Percentiles rank a stretch among this genome's conserved stretches.
phyloP scores from a whole-genome alignment of 2,888 invertebrate genomes.

The Leistus spinibarbis region DNA sequence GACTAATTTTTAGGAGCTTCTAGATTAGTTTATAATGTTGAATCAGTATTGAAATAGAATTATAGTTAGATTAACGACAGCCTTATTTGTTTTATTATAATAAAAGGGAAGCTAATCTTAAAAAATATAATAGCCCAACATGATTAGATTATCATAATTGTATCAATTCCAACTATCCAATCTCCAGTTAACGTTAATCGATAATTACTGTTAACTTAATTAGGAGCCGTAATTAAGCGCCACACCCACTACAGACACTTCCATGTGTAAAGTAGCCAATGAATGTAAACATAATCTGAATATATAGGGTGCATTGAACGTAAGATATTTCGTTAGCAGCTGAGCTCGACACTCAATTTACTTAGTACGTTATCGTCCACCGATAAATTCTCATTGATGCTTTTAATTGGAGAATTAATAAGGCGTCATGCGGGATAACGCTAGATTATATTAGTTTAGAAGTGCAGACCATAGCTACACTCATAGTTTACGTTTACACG shows the following conservation, averaged over 20 bases:
- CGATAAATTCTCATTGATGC: constrained; percentile 37
- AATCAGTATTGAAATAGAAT: too few relatives aligned
- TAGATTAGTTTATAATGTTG: too few relatives aligned
- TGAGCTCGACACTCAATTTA: constrained; percentile 9
- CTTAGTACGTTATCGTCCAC: constrained; percentile 23
- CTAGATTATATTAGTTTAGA: constrained; percentile 30
- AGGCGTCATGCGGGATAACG: constrained; percentile 32
- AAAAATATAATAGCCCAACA: not conserved
- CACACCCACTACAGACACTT: not conserved
- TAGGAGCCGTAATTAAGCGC: not conserved
- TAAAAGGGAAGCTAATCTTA: not conserved
- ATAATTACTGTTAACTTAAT: constrained; percentile 1
- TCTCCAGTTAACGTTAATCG: not conserved
- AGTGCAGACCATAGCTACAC: not conserved
- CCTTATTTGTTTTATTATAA: not conserved
- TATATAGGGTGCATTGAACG: constrained; percentile 5
- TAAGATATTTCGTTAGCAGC: constrained; percentile 2
- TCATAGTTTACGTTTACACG: not conserved
- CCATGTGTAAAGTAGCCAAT: constrained; percentile 2
- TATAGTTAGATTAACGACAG: too few relatives aligned
- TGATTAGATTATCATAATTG: not conserved
- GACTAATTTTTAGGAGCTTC: too few relatives aligned
- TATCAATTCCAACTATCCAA: not conserved
- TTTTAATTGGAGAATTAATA: constrained; percentile 36
- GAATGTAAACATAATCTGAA: not conserved